Evolutionary conservation across 2,888 invertebrate species (phyloP).

Genomic region (Tribolium freemani): DNA sequence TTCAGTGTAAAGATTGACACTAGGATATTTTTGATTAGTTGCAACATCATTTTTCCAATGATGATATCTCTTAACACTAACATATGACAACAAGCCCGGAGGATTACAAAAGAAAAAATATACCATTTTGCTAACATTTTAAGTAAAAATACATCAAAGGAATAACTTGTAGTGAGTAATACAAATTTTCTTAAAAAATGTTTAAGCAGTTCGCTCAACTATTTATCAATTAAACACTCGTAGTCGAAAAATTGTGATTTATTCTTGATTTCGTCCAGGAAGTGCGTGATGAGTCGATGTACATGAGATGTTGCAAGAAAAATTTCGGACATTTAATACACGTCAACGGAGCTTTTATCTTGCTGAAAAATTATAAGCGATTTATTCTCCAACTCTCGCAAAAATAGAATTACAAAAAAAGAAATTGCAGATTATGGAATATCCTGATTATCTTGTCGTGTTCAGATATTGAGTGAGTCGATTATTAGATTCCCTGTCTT

Average conservation of each 20-base stretch:
- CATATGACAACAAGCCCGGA: no score
- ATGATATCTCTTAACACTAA: no score
- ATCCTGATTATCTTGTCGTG: not conserved
- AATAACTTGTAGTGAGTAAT: no score
- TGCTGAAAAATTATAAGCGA: not conserved
- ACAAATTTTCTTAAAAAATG: no score
- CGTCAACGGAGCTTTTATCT: not conserved
- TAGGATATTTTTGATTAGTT: no score
- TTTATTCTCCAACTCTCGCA: not conserved
- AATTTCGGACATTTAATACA: constrained; percentile 9
- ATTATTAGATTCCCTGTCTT: constrained; percentile 4
- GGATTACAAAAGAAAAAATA: no score
- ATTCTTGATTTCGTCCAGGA: not conserved
- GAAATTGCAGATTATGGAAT: not conserved
- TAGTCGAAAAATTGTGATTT: not conserved
- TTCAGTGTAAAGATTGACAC: no score
- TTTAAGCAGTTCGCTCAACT: no score
- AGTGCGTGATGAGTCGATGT: constrained; percentile 14
- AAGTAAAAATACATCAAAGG: no score
- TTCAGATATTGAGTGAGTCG: not conserved
- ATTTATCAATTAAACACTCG: no score
- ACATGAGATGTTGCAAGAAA: constrained; percentile 3
- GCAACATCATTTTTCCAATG: no score
- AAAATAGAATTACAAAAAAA: not conserved
- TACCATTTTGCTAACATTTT: no score